Evolutionary conservation across 2,797 vertebrate genomes (phyloP), one percentile per base, ranked within the genome.

Genomic region (Diglossa cyanea): DNA sequence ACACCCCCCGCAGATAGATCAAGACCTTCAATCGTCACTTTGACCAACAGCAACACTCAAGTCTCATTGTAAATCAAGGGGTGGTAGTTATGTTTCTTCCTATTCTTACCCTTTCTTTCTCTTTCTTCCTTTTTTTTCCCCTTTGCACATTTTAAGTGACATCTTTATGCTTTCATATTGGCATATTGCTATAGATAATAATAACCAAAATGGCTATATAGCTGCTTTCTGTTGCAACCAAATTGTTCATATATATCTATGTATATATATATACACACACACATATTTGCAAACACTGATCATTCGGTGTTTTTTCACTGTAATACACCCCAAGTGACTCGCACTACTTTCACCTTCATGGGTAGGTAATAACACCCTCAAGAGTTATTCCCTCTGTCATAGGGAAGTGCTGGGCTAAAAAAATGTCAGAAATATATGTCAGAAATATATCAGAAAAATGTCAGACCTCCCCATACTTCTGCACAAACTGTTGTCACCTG

Each of bases 1-100:
- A 40, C 13, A 21, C 1, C 3, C 6, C 6, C 25, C 0, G 0
- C 25, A 0, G 1, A 17, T 12, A 8, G 17, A 40, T 25, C 47
- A 76, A 61, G 24, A 61, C 6, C 25, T 47, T 54, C n/a, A n/a
- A 4, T 53, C 54, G 33, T 8, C 54, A 20, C 47, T 61, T 68
- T 0, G 0, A 40, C 20, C 33, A 70, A 60, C 10, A 53, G 54
- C 24, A 60, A 25, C 47, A 20, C 40, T 47, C 33, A 62, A 68
- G 35, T 26, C 47, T 62, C 55, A 47, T 9, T 13, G 1, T 62
- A 53, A 61, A 54, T 68, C 47, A 30, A 61, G 33, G 33, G 13
- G 7, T 76, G 20, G 20, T 35, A 20, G 21, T 33, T 40, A 14
- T 8, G 11, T 10, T 26, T 54, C 48, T 70, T 54, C 6, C 40